Evolutionary conservation across 2,797 vertebrate species (phyloP).

Genomic region (Parauchenoglanis punctatus): DNA sequence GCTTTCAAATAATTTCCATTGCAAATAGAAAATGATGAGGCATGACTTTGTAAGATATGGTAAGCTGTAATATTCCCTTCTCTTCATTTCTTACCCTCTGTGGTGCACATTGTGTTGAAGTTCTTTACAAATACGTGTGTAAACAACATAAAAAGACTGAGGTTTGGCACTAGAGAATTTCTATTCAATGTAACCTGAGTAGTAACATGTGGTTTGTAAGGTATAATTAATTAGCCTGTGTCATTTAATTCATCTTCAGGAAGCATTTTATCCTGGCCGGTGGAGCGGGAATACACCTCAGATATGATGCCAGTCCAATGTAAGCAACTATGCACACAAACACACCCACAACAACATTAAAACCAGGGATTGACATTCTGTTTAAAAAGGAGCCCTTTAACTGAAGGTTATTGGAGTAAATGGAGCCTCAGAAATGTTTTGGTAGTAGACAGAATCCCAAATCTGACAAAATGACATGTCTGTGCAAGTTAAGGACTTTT

Average conservation of each 20-base stretch:
- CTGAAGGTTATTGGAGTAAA: not conserved
- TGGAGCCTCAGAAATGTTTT: not conserved
- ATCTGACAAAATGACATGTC: not conserved
- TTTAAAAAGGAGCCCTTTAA: not conserved
- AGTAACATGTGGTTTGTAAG: not conserved
- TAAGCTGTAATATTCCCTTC: not conserved
- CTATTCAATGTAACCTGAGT: not conserved
- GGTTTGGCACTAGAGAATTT: not conserved
- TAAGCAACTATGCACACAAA: not conserved
- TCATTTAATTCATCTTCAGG: not conserved
- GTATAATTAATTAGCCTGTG: not conserved
- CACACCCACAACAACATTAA: not conserved
- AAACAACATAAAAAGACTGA: not conserved
- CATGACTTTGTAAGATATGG: not conserved
- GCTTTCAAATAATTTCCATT: slow-evolving; percentile 7
- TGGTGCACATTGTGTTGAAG: not conserved
- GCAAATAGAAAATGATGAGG: slow-evolving; percentile 3
- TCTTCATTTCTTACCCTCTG: not conserved
- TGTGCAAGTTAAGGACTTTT: not conserved
- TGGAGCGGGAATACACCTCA: not conserved
- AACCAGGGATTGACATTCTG: not conserved
- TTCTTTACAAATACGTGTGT: not conserved
- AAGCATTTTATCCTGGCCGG: not conserved
- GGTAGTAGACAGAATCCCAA: not conserved
- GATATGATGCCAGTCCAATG: not conserved